Conservation (phyloP, 2,888 invertebrate species). For the Linnaemya vulpina region DNA sequence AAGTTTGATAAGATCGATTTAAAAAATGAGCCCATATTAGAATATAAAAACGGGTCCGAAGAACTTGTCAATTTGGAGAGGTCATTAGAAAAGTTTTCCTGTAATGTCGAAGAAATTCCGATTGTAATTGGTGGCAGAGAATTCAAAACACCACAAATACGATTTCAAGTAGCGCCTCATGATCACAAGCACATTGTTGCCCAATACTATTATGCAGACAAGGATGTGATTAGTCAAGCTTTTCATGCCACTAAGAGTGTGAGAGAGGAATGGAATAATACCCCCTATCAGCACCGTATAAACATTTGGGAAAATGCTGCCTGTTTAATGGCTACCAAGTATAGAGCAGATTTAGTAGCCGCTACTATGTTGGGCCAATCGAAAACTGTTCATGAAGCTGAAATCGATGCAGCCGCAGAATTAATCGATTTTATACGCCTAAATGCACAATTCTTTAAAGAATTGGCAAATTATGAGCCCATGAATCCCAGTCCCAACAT, state of each 20-base stretch:
- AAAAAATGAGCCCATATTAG: constrained; percentile 90
- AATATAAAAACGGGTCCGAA: constrained; percentile 90
- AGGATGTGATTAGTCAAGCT: constrained; percentile 90
- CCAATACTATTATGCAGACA: constrained; percentile 94
- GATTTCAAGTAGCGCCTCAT: constrained; percentile 93
- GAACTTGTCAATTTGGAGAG: constrained; percentile 90
- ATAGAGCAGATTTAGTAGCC: constrained; percentile 94
- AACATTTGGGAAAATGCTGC: constrained; percentile 94
- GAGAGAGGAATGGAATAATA: constrained; percentile 93
- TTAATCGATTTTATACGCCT: constrained; percentile 96
- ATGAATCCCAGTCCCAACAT: constrained; percentile 89
- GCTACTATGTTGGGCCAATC: constrained; percentile 98
- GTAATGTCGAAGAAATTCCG: constrained; percentile 91
- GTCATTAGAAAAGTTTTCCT: constrained; percentile 86
- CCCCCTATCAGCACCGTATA: constrained; percentile 90
- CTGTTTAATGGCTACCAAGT: constrained; percentile 92
- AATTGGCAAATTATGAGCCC: constrained; percentile 93
- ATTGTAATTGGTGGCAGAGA: constrained; percentile 95
- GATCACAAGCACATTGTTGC: constrained; percentile 93
- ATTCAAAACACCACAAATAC: constrained; percentile 87
- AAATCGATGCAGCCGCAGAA: constrained; percentile 97
- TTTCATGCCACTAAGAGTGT: constrained; percentile 89
- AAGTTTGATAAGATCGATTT: constrained; percentile 87
- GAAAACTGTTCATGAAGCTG: constrained; percentile 96
- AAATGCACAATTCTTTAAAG: constrained; percentile 91